Evolutionary conservation across 2,797 vertebrate species (phyloP), one percentile per base, ranked within the genome.

Genomic region (Pelochelys cantorii): DNA sequence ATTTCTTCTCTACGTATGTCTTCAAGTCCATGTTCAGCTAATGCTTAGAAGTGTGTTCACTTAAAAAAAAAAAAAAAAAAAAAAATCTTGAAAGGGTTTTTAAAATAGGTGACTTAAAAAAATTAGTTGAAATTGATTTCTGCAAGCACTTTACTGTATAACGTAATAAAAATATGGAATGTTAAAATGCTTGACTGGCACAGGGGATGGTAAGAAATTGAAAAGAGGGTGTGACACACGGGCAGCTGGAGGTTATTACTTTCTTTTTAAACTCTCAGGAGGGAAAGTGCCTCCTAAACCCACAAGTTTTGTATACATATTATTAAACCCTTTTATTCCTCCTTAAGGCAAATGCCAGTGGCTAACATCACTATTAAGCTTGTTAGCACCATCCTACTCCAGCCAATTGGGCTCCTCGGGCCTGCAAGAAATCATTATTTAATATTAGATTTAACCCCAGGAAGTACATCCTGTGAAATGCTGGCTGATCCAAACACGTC

Each of bases 111-210:
- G 18, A 5, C 85, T 95, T 91, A 87, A 18, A 90, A 89, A 89
- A 90, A 48, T 55, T 37, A 57, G 34, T 55, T 90, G 81, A 86
- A 95, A 87, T 77, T 88, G 88, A 90, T 95, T 97, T 95, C 95
- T 96, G 93, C 84, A 95, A 96, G 95, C 85, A 89, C 4, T 86
- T 75, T 55, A 52, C 37, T 11, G 27, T 81, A 52, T 85, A 87
- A 42, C 31, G 8, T 48, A 48, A 65, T n/a, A 65, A 68, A 65
- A 68, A 34, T 77, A 68, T 27, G 14, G 75, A 60, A 74, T 90
- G 52, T 93, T 53, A 92, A 84, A 93, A 55, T 81, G 62, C 93
- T 85, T 83, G 71, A 86, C 92, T 96, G 89, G 55, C 81, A 29
- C 22, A 37, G 54, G 87, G 31, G 22, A 54, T 87, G 48, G 83